These are phyloP conservation scores for Leptobrachium ailaonicum DNA, from an alignment of 2,113 vertebrate genomes.

Conservation along the genomic window DNA sequence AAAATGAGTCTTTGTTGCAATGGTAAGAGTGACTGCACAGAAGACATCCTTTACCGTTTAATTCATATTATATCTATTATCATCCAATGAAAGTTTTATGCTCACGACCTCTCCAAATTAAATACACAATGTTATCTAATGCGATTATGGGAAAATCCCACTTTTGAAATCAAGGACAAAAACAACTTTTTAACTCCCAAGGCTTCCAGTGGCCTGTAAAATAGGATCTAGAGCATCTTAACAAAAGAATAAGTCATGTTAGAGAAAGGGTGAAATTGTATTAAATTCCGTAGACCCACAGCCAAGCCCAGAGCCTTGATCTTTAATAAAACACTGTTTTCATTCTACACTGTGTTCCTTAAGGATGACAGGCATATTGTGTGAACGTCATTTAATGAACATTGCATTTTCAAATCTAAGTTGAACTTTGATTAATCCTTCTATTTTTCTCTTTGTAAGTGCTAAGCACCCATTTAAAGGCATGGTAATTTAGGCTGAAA, in stretches of 20 bases:
- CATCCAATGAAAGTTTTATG: too few relatives aligned
- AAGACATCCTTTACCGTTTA: too few relatives aligned
- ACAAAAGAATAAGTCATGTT: slow-evolving; percentile 14
- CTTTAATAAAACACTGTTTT: slow-evolving; percentile 40
- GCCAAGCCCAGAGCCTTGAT: slow-evolving; percentile 29
- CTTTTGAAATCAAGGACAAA: slow-evolving; percentile 30
- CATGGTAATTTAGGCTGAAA: too few relatives aligned
- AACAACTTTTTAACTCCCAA: slow-evolving; percentile 20
- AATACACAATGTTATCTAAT: slow-evolving; percentile 43
- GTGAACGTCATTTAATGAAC: too few relatives aligned
- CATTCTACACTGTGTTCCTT: slow-evolving; percentile 8
- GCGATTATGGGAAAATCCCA: slow-evolving; percentile 43
- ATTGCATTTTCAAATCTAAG: too few relatives aligned
- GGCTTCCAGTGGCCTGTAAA: slow-evolving; percentile 13
- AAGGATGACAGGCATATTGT: slow-evolving; percentile 29
- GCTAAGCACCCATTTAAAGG: too few relatives aligned
- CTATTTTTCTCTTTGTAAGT: too few relatives aligned
- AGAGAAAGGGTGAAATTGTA: slow-evolving; percentile 17
- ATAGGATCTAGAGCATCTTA: slow-evolving; percentile 18
- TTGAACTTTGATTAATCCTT: too few relatives aligned
- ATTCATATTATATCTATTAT: too few relatives aligned
- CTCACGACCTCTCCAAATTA: not conserved
- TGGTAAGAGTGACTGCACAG: too few relatives aligned
- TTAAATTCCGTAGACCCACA: slow-evolving; percentile 24
- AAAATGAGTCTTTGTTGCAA: too few relatives aligned